A percentile compares a stretch with the other conserved stretches of the same genome.
These are phyloP conservation scores for Hirundichthys speculiger DNA, from an alignment of 2,113 vertebrate genomes.

Conservation along the genomic window DNA sequence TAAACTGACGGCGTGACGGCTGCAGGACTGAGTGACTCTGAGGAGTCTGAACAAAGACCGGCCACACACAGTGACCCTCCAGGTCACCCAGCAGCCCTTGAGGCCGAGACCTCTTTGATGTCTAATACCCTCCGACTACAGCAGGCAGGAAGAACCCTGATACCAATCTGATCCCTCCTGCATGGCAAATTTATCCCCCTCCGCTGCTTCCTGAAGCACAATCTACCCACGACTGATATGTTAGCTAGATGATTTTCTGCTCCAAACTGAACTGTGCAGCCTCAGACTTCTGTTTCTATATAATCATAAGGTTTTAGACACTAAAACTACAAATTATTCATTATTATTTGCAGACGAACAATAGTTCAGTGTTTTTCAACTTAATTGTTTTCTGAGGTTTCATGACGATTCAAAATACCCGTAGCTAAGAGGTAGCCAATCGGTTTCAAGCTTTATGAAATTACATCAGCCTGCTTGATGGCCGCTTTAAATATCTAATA, in stretches of 20 bases:
- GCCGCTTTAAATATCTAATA: no score
- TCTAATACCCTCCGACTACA: constrained; percentile 35
- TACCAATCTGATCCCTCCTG: constrained; percentile 43
- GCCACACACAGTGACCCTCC: constrained; percentile 37
- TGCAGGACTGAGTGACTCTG: constrained; percentile 8
- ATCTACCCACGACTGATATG: not conserved
- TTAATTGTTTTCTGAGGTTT: no score
- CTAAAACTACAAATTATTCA: no score
- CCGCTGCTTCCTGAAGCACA: constrained; percentile 33
- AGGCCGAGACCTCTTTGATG: constrained; percentile 47
- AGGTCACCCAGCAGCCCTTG: constrained; percentile 36
- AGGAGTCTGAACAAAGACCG: constrained; percentile 26
- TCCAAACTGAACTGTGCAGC: constrained; percentile 39
- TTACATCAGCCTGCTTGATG: no score
- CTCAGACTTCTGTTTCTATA: no score
- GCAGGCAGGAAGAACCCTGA: constrained; percentile 51
- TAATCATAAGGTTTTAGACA: no score
- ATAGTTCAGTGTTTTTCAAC: no score
- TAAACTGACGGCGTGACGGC: not conserved
- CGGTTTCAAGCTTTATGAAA: no score
- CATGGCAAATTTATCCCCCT: constrained; percentile 36
- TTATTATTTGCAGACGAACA: no score
- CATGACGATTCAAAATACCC: no score
- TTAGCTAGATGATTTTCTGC: constrained; percentile 31
- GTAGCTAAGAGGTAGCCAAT: no score